Conservation (phyloP, 1,140 invertebrate genomes). For the Polypedilum vanderplanki region DNA sequence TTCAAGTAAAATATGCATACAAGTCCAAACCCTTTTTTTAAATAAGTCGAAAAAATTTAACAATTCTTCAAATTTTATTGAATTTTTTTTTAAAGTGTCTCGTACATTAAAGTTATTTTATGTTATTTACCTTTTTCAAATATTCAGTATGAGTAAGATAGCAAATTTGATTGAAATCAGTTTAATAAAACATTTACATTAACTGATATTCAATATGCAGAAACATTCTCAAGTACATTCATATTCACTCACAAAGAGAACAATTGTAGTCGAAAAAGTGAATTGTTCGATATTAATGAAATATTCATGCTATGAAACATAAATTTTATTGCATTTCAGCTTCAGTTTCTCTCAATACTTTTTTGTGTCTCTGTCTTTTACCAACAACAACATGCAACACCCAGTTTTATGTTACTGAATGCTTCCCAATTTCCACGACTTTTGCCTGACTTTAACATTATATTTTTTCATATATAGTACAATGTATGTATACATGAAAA, state of each 20-base stretch:
- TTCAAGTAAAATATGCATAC: too few species aligned
- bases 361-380: background rate
- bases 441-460: background rate
- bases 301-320: constrained; percentile 24
- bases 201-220: background rate
- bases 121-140: too few species aligned
- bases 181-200: constrained; percentile 15
- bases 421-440: background rate
- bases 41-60: too few species aligned
- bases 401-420: background rate
- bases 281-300: constrained; percentile 24
- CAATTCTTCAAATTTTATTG: too few species aligned
- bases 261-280: background rate
- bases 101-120: too few species aligned
- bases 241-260: constrained; percentile 5
- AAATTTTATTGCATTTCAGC: constrained; percentile 26
- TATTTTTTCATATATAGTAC: too few species aligned
- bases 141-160: background rate
- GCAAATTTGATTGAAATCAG: background rate
- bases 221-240: background rate
- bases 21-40: too few species aligned
- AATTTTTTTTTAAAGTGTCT: too few species aligned
- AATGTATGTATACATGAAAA: too few species aligned
- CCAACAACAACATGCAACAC: background rate
- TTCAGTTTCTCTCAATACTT: background rate